Conservation (phyloP, 2,888 invertebrate genomes). For the Limnephilus auricula region DNA sequence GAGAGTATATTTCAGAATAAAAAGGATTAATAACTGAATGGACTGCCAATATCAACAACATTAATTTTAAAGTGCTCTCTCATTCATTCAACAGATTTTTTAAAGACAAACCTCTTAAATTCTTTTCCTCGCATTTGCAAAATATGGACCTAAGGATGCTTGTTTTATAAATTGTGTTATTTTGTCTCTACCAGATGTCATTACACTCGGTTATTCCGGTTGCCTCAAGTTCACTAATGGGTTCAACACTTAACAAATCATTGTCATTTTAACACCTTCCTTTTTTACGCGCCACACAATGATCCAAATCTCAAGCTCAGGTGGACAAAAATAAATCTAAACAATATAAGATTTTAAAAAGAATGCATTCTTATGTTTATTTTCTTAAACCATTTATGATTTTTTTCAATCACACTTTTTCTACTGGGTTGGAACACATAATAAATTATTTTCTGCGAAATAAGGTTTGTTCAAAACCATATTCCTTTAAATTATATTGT, state of each 20-base stretch:
- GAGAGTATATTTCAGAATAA: no score
- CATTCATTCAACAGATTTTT: background rate
- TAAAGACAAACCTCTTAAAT: background rate
- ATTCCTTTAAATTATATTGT: no score
- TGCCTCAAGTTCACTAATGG: background rate
- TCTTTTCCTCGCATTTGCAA: background rate
- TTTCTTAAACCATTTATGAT: no score
- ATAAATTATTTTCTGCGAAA: no score
- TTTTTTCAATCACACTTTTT: no score
- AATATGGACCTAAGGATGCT: background rate
- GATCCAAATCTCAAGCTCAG: background rate
- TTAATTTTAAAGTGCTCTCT: background rate
- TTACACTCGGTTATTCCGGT: background rate
- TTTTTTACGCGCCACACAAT: background rate
- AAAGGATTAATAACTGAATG: no score
- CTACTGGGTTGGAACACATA: no score
- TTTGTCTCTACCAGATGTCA: background rate
- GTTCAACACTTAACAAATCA: constrained; percentile 2
- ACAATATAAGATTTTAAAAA: no score
- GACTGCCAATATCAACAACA: no score
- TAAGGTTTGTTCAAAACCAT: no score
- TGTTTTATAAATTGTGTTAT: background rate
- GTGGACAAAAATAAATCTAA: background rate
- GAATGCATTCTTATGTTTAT: no score
- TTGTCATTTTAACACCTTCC: background rate